phyloP scores from a whole-genome alignment of 92 coral and sea anemone genomes.

The Parazoanthus atlanticus region DNA sequence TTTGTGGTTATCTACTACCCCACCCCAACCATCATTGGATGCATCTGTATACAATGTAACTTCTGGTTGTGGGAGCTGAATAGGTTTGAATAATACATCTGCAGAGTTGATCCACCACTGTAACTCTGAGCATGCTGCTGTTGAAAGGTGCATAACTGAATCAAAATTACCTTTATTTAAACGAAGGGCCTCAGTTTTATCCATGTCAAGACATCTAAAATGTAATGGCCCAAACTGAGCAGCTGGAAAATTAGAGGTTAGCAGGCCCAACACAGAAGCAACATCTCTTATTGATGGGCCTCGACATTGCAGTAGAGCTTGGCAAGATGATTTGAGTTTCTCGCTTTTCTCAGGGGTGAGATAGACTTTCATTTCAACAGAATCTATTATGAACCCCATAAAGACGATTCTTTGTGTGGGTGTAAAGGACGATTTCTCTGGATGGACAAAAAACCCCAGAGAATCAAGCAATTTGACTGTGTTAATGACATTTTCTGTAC shows the following conservation, averaged over 20 bases:
- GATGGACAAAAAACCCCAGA: conserved; percentile 51
- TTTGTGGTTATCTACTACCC: conserved; percentile 25
- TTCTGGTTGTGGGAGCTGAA: conserved; percentile 38
- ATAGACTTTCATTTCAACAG: conserved; percentile 47
- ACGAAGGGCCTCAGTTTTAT: conserved; percentile 62
- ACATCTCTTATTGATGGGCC: conserved; percentile 46
- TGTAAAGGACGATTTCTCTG: conserved; percentile 46
- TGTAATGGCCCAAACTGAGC: conserved; percentile 65
- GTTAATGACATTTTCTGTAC: conserved; percentile 48
- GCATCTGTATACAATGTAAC: conserved; percentile 50
- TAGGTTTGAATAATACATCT: conserved; percentile 29
- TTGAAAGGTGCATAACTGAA: conserved; percentile 45
- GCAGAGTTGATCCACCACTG: conserved; percentile 60
- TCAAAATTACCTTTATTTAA: conserved; percentile 63
- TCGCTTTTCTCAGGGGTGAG: conserved; percentile 43
- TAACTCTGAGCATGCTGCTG: conserved; percentile 43
- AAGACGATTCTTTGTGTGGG: conserved; percentile 42
- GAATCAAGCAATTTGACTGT: conserved; percentile 46
- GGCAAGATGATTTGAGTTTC: conserved; percentile 34
- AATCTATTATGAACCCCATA: conserved; percentile 52
- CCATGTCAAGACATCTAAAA: conserved; percentile 54
- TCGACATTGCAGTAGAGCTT: conserved; percentile 4
- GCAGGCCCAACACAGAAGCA: conserved; percentile 53
- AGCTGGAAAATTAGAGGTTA: conserved; percentile 55
- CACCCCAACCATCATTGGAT: conserved; percentile 54